These are phyloP conservation scores for Neoascia interrupta DNA, from an alignment of 2,888 invertebrate species.

Conservation along the genomic window DNA sequence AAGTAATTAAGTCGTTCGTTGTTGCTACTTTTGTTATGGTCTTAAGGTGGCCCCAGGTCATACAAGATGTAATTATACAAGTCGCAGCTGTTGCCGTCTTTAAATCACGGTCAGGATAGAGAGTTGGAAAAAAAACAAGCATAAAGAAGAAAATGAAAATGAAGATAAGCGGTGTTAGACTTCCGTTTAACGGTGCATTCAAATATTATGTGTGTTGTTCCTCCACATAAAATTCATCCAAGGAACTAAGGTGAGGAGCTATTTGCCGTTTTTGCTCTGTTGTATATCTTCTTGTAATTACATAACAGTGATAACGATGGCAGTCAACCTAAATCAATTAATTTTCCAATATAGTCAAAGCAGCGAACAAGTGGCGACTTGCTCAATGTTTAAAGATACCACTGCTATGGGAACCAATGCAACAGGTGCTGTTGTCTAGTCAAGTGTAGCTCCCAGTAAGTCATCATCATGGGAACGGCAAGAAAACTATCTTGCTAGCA, in stretches of 20 bases:
- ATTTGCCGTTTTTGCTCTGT: too few species aligned
- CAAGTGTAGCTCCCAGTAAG: too few species aligned
- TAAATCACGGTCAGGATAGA: background rate
- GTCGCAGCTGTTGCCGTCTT: slow-evolving; percentile 30
- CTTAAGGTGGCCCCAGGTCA: slow-evolving; percentile 35
- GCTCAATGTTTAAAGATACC: too few species aligned
- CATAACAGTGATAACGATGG: slow-evolving; percentile 49
- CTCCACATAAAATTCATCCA: background rate
- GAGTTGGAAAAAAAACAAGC: background rate
- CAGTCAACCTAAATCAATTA: slow-evolving; percentile 46
- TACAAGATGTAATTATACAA: slow-evolving; percentile 50
- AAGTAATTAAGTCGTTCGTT: slow-evolving; percentile 32
- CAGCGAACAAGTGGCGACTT: too few species aligned
- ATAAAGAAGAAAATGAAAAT: background rate
- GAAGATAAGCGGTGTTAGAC: slow-evolving; percentile 16
- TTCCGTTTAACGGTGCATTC: slow-evolving; percentile 48
- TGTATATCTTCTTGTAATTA: slow-evolving; percentile 12
- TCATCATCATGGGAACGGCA: too few species aligned
- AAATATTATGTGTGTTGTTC: too few species aligned
- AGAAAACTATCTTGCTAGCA: slow-evolving; percentile 17
- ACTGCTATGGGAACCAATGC: too few species aligned
- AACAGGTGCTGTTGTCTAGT: too few species aligned
- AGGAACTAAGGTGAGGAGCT: too few species aligned
- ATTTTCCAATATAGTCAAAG: slow-evolving; percentile 24
- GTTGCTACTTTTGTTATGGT: background rate